Base-by-base conservation (phyloP, 2,797 vertebrate genomes). In the Micromesistius poutassou region DNA sequence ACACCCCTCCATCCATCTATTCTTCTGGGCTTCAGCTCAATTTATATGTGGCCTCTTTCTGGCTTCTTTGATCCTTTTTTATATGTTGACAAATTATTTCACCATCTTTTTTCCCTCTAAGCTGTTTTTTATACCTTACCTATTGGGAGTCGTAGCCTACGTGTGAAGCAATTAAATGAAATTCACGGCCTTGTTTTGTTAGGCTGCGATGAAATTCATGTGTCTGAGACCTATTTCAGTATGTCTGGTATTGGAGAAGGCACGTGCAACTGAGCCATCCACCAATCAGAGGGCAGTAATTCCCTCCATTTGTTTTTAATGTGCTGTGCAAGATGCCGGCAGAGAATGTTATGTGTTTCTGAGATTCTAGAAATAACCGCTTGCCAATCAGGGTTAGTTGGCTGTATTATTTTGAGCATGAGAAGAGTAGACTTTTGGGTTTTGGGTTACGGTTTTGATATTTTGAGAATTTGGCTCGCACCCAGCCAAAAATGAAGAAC, bases 1-100 rank as follows among this genome's bases (percentile, higher is more conserved):
- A 79, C 79, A 74, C 80, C 78, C 40, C 40, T 74, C 83, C 73
- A 79, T 85, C 79, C 85, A 77, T 77, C 79, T 79, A 83, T 84
- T 74, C 79, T 77, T 70, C 55, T 73, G 71, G 79, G 78, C 83
- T 84, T 87, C 85, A 78, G 76, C 74, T 72, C 85, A 84, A 85
- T 88, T 87, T 80, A 74, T 77, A 66, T 74, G 25, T 78, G 76
- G 62, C 73, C n/a, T n/a, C n/a, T 76, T 25, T 76, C 79, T 80
- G 83, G 79, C 30, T 79, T 70, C 70, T 75, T 75, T 42, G 19
- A 75, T 71, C 71, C 28, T 62, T 30, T 30, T 28, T 70, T 13
- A 16, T 70, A 70, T 4, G 9, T 28, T 55, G 5, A 55, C 50
- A 16, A 42, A 46, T 46, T 46, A 16, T 46, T 46, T 46, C 42